Percentiles rank a stretch among this genome's conserved stretches.
Conservation (phyloP, 2,888 invertebrate genomes). For the Elegia similella region DNA sequence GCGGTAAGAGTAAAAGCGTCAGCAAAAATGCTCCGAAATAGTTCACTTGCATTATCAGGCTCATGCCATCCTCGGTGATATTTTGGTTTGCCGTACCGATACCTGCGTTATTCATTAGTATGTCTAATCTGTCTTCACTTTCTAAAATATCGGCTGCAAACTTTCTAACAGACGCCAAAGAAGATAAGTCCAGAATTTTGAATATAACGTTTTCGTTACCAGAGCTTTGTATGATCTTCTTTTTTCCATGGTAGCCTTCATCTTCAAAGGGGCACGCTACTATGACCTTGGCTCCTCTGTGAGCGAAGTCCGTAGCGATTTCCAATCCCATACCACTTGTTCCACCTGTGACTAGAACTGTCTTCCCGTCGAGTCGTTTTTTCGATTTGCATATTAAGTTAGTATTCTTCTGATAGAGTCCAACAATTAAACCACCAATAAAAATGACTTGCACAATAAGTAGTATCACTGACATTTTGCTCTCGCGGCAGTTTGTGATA, state of each 20-base stretch:
- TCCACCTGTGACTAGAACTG: constrained; percentile 30
- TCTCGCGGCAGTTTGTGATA: no score
- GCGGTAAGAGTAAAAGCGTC: constrained; percentile 90
- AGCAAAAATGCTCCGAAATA: constrained; percentile 93
- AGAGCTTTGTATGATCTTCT: constrained; percentile 81
- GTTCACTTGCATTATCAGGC: constrained; percentile 91
- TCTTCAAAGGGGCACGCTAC: constrained; percentile 29
- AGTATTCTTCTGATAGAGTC: constrained; percentile 23
- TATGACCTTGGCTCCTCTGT: constrained; percentile 30
- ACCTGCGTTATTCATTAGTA: constrained; percentile 91
- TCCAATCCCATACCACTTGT: constrained; percentile 31
- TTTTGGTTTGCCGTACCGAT: constrained; percentile 77
- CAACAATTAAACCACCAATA: not conserved
- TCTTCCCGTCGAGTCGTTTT: constrained; percentile 27
- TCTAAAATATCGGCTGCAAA: constrained; percentile 87
- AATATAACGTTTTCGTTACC: constrained; percentile 84
- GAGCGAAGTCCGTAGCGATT: constrained; percentile 28
- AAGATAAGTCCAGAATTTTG: constrained; percentile 85
- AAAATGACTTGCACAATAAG: constrained; percentile 1
- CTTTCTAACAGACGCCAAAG: constrained; percentile 85
- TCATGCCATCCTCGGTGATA: constrained; percentile 87
- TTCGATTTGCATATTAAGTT: constrained; percentile 28
- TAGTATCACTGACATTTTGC: not conserved
- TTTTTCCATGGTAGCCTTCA: constrained; percentile 47
- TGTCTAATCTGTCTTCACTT: constrained; percentile 85